Evolutionary conservation across 2,113 vertebrate genomes (phyloP).

Genomic region (Callipepla californica): DNA sequence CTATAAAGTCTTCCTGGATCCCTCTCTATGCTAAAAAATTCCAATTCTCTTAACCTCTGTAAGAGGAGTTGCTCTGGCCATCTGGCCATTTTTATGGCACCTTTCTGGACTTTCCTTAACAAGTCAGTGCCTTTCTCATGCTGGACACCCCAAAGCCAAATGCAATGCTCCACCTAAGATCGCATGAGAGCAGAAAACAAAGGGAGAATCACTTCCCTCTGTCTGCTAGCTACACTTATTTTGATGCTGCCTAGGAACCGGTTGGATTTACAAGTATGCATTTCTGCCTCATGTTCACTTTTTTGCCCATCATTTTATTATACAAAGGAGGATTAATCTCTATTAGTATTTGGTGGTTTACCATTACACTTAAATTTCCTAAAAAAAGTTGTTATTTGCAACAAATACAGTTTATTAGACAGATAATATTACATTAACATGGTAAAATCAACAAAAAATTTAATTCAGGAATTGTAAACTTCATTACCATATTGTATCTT

Average conservation of each 20-base stretch:
- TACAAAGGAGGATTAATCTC: neutral
- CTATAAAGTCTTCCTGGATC: neutral
- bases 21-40: neutral
- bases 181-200: neutral
- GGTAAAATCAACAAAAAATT: constrained; percentile 12
- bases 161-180: neutral
- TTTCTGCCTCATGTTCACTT: neutral
- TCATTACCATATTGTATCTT: neutral
- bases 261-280: neutral
- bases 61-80: neutral
- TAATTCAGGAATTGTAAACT: neutral
- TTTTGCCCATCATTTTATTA: neutral
- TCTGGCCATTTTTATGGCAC: neutral
- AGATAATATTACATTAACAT: neutral
- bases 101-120: neutral
- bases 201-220: neutral
- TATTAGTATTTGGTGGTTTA: neutral
- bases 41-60: neutral
- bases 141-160: neutral
- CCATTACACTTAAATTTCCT: neutral
- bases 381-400: neutral
- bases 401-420: neutral
- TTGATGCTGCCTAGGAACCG: neutral
- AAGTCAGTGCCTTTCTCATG: neutral
- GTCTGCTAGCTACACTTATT: neutral